A percentile compares a stretch with the other conserved stretches of the same genome.
phyloP scores from a whole-genome alignment of 2,113 vertebrate species.

The Epinephelus cyanopodus region DNA sequence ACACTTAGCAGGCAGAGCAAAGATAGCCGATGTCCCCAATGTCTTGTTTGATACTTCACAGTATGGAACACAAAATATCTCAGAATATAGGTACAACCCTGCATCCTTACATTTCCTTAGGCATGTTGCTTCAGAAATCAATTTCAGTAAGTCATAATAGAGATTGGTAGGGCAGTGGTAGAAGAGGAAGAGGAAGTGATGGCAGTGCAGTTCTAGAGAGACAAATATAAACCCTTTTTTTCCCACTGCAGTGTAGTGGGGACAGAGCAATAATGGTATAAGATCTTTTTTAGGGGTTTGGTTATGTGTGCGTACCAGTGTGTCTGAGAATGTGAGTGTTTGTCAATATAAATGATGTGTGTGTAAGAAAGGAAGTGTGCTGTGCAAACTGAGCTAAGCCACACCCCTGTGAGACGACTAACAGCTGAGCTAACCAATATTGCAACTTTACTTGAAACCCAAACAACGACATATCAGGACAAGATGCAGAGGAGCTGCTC shows the following conservation, averaged over 20 bases:
- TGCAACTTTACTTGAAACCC: constrained; percentile 76
- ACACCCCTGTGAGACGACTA: constrained; percentile 37
- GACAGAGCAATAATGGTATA: constrained; percentile 35
- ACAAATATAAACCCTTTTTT: constrained; percentile 15
- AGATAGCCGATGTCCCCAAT: neutral
- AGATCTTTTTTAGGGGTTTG: constrained; percentile 26
- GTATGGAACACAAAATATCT: neutral
- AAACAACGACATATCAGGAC: constrained; percentile 76
- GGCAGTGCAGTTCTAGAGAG: neutral
- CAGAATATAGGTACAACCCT: neutral
- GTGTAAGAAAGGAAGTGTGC: constrained; percentile 11
- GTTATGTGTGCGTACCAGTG: neutral
- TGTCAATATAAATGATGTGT: constrained; percentile 12
- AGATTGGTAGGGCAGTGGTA: neutral
- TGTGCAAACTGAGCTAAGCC: constrained; percentile 45
- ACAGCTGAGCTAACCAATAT: constrained; percentile 56
- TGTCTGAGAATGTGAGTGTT: constrained; percentile 28
- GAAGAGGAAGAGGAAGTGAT: neutral
- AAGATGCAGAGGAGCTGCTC: constrained; percentile 57
- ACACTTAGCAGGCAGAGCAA: neutral
- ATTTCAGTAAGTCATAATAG: neutral
- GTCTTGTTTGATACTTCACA: neutral
- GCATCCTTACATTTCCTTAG: neutral
- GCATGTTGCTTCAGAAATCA: constrained; percentile 1
- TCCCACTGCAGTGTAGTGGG: constrained; percentile 17